Percentiles rank a stretch among this genome's conserved stretches.
phyloP scores from a whole-genome alignment of 2,113 vertebrate genomes.

The Zootoca vivipara region DNA sequence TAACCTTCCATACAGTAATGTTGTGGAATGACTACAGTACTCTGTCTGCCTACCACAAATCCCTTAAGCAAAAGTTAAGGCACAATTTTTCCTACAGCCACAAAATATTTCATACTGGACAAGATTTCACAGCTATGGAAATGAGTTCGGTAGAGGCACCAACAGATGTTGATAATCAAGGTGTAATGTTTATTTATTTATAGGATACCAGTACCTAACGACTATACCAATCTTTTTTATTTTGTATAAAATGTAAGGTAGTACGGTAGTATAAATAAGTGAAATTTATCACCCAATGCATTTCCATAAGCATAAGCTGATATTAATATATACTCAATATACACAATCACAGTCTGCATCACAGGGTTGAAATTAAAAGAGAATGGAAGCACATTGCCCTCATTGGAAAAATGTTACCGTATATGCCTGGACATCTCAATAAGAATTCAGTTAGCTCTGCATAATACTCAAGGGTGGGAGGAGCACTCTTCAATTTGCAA shows the following conservation, averaged over 20 bases:
- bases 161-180: not conserved
- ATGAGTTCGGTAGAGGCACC: not conserved
- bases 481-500: not conserved
- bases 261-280: not conserved
- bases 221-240: not conserved
- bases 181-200: not conserved
- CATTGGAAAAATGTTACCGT: not conserved
- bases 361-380: not conserved
- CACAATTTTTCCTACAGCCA: not conserved
- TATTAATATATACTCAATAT: not conserved
- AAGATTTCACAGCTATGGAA: not conserved
- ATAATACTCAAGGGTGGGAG: not conserved
- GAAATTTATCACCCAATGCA: not conserved
- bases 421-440: not conserved
- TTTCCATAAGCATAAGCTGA: not conserved
- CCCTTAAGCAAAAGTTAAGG: not conserved
- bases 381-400: not conserved
- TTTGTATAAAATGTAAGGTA: not conserved
- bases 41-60: not conserved
- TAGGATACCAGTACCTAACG: not conserved
- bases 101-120: not conserved
- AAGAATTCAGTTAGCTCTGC: not conserved
- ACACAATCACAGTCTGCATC: not conserved
- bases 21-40: not conserved
- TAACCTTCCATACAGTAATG: not conserved